Percentiles rank a stretch among this genome's conserved stretches.
Conservation (phyloP, 2,888 invertebrate genomes). For the Patella ulyssiponensis region DNA sequence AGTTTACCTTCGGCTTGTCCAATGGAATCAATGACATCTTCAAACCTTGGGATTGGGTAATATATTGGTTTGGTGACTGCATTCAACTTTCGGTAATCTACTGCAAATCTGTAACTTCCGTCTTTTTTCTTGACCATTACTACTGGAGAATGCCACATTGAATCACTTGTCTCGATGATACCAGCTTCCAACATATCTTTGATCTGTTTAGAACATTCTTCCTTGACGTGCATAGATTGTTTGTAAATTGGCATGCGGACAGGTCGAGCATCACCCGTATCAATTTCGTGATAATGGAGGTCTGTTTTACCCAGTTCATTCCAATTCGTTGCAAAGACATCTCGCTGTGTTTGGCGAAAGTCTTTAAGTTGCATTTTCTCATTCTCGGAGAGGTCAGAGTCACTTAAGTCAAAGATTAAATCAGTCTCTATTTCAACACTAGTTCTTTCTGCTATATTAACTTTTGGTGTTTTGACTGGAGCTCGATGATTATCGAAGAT, state of each 20-base stretch:
- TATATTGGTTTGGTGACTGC: constrained; percentile 32
- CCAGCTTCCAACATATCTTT: constrained; percentile 35
- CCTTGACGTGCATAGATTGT: constrained; percentile 25
- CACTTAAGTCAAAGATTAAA: constrained; percentile 18
- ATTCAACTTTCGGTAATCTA: constrained; percentile 39
- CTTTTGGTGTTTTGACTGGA: neutral
- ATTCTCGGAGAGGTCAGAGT: constrained; percentile 14
- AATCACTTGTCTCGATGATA: constrained; percentile 6
- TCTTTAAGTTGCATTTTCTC: constrained; percentile 1
- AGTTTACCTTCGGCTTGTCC: constrained; percentile 27
- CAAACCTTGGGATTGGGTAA: constrained; percentile 37
- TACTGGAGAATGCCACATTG: constrained; percentile 38
- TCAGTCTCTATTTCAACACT: neutral
- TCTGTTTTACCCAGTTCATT: constrained; percentile 35
- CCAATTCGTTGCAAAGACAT: constrained; percentile 29
- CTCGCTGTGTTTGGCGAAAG: constrained; percentile 1
- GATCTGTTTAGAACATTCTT: constrained; percentile 30
- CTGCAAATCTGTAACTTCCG: constrained; percentile 37
- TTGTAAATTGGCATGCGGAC: constrained; percentile 30
- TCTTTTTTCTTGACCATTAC: constrained; percentile 36
- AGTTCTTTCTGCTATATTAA: neutral
- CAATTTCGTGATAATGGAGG: constrained; percentile 35
- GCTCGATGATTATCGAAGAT: neutral
- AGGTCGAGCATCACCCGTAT: constrained; percentile 36
- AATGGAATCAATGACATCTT: constrained; percentile 36